These are phyloP conservation scores for Caenorhabditis parvicauda DNA, from an alignment of 2,888 invertebrate genomes.

Conservation along the genomic window DNA sequence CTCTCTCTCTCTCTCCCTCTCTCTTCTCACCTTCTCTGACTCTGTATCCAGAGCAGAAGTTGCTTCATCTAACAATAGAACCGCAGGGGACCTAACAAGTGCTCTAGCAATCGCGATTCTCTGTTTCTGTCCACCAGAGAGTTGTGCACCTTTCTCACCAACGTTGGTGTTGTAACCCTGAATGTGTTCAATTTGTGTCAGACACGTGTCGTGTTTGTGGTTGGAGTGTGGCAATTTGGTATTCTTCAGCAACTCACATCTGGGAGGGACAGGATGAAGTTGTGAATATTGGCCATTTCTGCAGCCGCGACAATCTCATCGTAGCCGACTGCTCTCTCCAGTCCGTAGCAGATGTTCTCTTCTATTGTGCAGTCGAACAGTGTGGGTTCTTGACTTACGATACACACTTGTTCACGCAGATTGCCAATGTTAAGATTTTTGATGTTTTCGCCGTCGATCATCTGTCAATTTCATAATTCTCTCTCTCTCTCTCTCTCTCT, in stretches of 20 bases:
- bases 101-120: constrained; percentile 60
- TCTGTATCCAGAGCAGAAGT: constrained; percentile 48
- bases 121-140: constrained; percentile 66
- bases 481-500: no score
- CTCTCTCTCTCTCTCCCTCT: constrained; percentile 1
- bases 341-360: constrained; percentile 87
- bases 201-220: background rate
- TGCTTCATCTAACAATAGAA: constrained; percentile 46
- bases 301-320: constrained; percentile 64
- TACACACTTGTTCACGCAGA: constrained; percentile 71
- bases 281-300: constrained; percentile 65
- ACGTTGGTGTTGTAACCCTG: constrained; percentile 63
- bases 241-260: constrained; percentile 25
- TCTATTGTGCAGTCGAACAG: constrained; percentile 52
- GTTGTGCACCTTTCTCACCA: constrained; percentile 65
- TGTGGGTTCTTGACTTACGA: constrained; percentile 43
- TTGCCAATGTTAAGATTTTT: constrained; percentile 73
- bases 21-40: constrained; percentile 43
- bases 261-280: constrained; percentile 65
- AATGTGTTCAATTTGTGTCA: background rate
- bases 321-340: constrained; percentile 51
- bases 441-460: constrained; percentile 68
- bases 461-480: constrained; percentile 63
- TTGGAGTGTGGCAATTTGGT: no score
- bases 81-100: constrained; percentile 37